Percentiles rank a stretch among this genome's conserved stretches.
phyloP scores from a whole-genome alignment of 2,113 vertebrate genomes.

The Columba livia region DNA sequence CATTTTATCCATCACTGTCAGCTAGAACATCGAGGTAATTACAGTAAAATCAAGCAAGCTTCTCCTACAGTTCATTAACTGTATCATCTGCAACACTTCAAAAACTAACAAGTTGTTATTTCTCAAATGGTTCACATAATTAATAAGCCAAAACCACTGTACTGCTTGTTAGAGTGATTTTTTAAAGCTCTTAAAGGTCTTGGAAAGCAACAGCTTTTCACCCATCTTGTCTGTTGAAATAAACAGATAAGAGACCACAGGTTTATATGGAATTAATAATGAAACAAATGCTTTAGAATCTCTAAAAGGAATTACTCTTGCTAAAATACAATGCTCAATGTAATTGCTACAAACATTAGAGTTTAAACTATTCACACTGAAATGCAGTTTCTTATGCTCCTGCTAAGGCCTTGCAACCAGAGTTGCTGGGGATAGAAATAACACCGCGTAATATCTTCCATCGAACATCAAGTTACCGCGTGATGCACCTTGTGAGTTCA shows the following conservation, averaged over 20 bases:
- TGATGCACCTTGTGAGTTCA: background rate
- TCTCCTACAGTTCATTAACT: background rate
- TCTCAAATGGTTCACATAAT: background rate
- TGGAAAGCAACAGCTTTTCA: background rate
- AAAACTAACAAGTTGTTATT: background rate
- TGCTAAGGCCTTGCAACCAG: background rate
- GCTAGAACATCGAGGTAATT: background rate
- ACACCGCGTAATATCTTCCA: background rate
- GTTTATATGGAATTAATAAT: background rate
- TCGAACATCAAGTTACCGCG: accelerated
- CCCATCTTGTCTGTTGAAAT: background rate
- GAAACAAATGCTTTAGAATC: background rate
- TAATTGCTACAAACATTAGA: background rate
- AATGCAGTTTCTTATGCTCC: background rate
- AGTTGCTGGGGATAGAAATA: background rate
- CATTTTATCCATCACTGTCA: background rate
- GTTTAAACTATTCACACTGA: background rate
- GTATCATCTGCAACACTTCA: background rate
- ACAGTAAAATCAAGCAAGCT: background rate
- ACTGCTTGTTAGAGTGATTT: background rate
- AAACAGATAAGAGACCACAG: background rate
- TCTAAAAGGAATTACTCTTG: background rate
- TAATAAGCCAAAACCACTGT: background rate
- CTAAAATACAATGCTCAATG: background rate
- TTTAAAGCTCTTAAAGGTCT: background rate